phyloP scores from a whole-genome alignment of 2,888 invertebrate species.

The Orthosia gothica region DNA sequence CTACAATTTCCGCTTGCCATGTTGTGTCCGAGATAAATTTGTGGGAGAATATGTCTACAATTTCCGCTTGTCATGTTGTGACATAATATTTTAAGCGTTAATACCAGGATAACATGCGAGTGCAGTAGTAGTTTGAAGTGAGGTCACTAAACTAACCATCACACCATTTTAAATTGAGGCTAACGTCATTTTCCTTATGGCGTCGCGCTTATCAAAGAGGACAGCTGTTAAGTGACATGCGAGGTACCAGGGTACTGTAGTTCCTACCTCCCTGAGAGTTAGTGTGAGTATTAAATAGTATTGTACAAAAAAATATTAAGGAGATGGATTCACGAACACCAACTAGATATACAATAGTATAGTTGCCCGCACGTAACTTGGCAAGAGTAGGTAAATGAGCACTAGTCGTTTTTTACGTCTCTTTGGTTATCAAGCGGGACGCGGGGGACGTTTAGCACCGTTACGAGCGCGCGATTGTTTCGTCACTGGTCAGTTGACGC shows the following conservation, averaged over 20 bases:
- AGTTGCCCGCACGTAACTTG: no score
- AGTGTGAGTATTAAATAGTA: no score
- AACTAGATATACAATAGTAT: neutral
- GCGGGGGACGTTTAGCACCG: no score
- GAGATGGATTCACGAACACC: neutral
- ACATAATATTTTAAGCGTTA: conserved; percentile 8
- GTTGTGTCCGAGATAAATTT: neutral
- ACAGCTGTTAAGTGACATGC: conserved; percentile 20
- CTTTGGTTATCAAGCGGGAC: no score
- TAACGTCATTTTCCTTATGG: conserved; percentile 5
- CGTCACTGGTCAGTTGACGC: no score
- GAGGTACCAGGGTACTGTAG: conserved; percentile 22
- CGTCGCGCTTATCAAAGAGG: neutral
- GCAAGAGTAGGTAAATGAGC: no score
- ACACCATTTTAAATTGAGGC: neutral
- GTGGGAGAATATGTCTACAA: neutral
- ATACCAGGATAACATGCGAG: conserved; percentile 25
- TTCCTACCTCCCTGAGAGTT: neutral
- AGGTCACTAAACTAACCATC: conserved; percentile 9
- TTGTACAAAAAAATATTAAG: neutral
- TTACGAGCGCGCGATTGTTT: no score
- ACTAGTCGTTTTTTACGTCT: no score
- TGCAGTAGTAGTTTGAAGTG: conserved; percentile 21
- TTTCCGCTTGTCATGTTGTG: conserved; percentile 9
- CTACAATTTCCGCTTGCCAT: no score